Evolutionary conservation across 1,140 invertebrate species (phyloP).

Genomic region (Asobara japonica): DNA sequence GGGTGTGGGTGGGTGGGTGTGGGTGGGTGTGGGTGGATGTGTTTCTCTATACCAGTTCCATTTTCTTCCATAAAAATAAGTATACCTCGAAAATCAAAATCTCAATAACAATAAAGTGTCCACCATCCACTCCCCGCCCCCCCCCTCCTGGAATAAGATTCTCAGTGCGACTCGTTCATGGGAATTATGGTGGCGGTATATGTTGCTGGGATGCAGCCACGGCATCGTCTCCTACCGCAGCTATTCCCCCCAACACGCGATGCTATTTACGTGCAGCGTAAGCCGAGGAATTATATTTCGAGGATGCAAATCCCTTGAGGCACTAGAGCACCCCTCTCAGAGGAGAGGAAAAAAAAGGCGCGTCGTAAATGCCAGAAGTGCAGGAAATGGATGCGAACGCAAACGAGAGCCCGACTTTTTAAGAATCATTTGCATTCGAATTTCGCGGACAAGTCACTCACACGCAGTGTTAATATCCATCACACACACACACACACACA

Average conservation of each 20-base stretch:
- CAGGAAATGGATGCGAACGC: slow-evolving; percentile 2
- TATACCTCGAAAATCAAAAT: background rate
- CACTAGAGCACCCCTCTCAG: background rate
- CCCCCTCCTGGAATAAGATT: background rate
- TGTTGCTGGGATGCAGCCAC: background rate
- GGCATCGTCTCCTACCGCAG: background rate
- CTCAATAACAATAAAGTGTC: background rate
- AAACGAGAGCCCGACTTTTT: background rate
- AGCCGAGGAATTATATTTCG: slow-evolving; percentile 3
- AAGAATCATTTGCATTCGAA: background rate
- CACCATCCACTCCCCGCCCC: background rate
- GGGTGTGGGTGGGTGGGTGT: too few relatives aligned
- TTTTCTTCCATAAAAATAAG: too few relatives aligned
- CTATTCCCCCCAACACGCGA: background rate
- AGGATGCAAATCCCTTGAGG: background rate
- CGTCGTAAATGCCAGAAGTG: slow-evolving; percentile 3
- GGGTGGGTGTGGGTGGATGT: too few relatives aligned
- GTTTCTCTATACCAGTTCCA: too few relatives aligned
- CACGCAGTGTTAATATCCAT: background rate
- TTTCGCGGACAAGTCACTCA: background rate
- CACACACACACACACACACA: too few relatives aligned
- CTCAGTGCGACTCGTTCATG: background rate
- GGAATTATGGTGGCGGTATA: background rate
- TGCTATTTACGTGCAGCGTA: background rate
- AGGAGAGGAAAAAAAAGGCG: background rate